These are phyloP conservation scores for Taenioides sp. DNA, from an alignment of 2,797 vertebrate genomes.

Conservation along the genomic window DNA sequence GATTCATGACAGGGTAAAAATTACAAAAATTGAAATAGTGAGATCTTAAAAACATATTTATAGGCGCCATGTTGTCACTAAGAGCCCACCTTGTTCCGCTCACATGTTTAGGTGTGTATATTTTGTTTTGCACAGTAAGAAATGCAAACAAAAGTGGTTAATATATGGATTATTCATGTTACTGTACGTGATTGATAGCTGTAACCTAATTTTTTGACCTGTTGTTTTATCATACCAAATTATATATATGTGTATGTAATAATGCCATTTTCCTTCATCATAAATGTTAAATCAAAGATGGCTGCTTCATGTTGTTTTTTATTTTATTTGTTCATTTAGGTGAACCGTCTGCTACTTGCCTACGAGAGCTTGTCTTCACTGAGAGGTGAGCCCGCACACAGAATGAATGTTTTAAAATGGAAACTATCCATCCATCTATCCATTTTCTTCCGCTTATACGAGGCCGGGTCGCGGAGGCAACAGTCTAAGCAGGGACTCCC, in stretches of 20 bases:
- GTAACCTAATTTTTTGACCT: constrained; percentile 60
- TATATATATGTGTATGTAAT: constrained; percentile 66
- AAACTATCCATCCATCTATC: too few species aligned
- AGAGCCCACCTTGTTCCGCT: constrained; percentile 59
- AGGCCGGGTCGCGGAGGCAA: too few species aligned
- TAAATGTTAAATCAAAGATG: constrained; percentile 66
- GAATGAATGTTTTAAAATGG: too few species aligned
- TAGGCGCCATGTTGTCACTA: constrained; percentile 48
- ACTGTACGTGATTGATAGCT: constrained; percentile 72
- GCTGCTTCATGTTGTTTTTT: constrained; percentile 21
- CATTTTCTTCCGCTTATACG: too few species aligned
- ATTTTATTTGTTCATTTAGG: neutral
- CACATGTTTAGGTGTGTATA: constrained; percentile 73
- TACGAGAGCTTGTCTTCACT: too few species aligned
- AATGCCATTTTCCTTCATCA: constrained; percentile 55
- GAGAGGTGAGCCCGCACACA: too few species aligned
- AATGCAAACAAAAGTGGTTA: constrained; percentile 73
- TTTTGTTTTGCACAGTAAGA: constrained; percentile 77
- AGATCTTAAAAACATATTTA: constrained; percentile 36
- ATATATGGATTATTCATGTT: constrained; percentile 77
- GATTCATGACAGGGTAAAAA: constrained; percentile 48
- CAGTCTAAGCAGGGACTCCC: too few species aligned
- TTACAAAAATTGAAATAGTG: constrained; percentile 30
- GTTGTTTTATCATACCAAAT: constrained; percentile 69
- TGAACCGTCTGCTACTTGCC: too few species aligned